Base-by-base conservation (phyloP, 2,888 invertebrate species). In the Diarsia dahlii region DNA sequence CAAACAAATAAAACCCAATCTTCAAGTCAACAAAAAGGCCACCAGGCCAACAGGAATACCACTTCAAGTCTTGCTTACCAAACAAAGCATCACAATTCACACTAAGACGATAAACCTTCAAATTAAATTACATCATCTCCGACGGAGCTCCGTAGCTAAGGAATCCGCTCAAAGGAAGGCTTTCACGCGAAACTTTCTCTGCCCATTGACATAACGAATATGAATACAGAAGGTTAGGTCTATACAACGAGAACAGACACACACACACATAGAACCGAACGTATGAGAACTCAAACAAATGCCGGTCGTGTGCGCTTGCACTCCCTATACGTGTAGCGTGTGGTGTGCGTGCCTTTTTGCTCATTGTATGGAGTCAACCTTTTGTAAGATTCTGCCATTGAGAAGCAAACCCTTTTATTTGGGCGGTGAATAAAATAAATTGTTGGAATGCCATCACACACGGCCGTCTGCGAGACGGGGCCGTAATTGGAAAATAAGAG, bases 361-460 rank as follows among this genome's bases (percentile, higher is more conserved):
- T 60, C 15, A 5, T 78, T 77, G 34, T 68, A 23, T 4, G 3
- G 46, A 52, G 3, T 20, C 9, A 1, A 78, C 52, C 34, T 76
- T 78, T 52, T 78, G 52, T 39, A 10, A 2, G 20, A 28, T n/a
- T 34, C 4, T 46, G 18, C 80, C 76, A 81, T 89, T 89, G 86
- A 84, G 74, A 82, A 87, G 86, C 76, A 86, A 89, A 90, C 89
- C 92, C 89, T 92, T 92, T 90, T 91, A 90, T 91, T 90, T 90
- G 84, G 81, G 81, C 83, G 88, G 84, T 82, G 89, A 91, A 92
- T 91, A 90, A 92, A 92, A 93, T 91, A 92, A 92, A 93, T 93
- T 89, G 92, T 91, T 90, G 86, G 85, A 90, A 87, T 92, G 90
- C 89, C 89, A 88, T 91, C 90, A 90, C 90, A 74, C 84, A 80